phyloP scores from a whole-genome alignment of 2,113 vertebrate genomes.

The Platichthys flesus region DNA sequence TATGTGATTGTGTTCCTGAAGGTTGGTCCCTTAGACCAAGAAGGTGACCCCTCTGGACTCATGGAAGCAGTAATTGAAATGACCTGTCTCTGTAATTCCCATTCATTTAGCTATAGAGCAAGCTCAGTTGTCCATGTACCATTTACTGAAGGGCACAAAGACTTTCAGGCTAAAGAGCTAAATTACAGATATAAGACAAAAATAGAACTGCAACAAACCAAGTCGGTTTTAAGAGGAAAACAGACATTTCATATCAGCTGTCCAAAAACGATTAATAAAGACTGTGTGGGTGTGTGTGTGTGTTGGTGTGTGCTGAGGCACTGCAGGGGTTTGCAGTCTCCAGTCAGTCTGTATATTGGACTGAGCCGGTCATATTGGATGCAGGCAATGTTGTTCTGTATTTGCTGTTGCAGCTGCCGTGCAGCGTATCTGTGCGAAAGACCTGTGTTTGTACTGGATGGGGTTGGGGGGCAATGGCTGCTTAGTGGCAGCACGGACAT shows the following conservation, averaged over 20 bases:
- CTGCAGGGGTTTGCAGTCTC: constrained; percentile 12
- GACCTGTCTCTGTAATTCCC: constrained; percentile 30
- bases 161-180: neutral
- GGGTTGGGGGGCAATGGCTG: constrained; percentile 9
- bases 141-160: constrained; percentile 49
- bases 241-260: constrained; percentile 20
- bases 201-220: constrained; percentile 19
- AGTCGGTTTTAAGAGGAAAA: neutral
- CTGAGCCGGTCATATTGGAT: constrained; percentile 38
- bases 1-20: constrained; percentile 23
- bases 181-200: constrained; percentile 7
- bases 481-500: constrained; percentile 67
- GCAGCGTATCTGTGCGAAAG: constrained; percentile 8
- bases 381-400: constrained; percentile 42
- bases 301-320: neutral
- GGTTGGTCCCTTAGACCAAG: neutral
- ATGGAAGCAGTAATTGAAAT: constrained; percentile 63
- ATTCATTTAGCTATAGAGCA: constrained; percentile 49
- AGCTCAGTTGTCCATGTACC: constrained; percentile 28
- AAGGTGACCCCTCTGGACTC: constrained; percentile 64
- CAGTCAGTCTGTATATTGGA: constrained; percentile 22
- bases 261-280: constrained; percentile 22
- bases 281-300: constrained; percentile 21
- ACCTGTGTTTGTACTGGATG: constrained; percentile 51
- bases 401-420: constrained; percentile 67